A percentile compares a stretch with the other conserved stretches of the same genome.
Conservation (phyloP, 2,888 invertebrate species). For the Coelinius sp. region DNA sequence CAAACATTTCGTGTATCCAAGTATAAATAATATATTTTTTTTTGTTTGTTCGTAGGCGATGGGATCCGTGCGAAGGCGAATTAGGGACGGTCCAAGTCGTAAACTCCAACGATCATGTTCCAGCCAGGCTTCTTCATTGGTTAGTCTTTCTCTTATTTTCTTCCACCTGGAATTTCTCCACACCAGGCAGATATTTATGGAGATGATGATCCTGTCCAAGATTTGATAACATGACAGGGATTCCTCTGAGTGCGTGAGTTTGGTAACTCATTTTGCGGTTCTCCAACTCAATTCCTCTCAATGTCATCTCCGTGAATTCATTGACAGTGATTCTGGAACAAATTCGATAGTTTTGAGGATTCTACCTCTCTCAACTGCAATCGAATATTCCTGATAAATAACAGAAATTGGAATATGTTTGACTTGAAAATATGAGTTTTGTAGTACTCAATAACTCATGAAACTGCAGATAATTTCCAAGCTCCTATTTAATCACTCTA, state of each 20-base stretch:
- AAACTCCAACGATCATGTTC: background rate
- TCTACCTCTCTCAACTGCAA: too few relatives aligned
- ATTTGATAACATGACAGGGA: background rate
- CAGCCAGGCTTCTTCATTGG: background rate
- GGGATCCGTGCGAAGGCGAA: background rate
- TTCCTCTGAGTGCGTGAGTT: background rate
- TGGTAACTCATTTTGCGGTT: too few relatives aligned
- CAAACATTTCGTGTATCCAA: background rate
- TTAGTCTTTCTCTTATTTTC: background rate
- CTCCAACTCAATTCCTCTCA: too few relatives aligned
- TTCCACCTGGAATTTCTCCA: background rate
- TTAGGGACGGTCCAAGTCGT: background rate
- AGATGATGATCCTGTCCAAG: background rate
- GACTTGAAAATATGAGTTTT: too few relatives aligned
- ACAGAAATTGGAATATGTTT: too few relatives aligned
- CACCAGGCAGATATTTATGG: background rate
- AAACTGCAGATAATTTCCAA: too few relatives aligned
- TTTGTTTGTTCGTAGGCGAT: background rate
- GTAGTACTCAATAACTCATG: too few relatives aligned
- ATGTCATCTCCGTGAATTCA: too few relatives aligned
- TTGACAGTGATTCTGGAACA: too few relatives aligned
- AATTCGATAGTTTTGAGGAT: too few relatives aligned
- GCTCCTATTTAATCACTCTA: background rate
- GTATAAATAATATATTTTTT: background rate
- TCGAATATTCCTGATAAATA: too few relatives aligned